phyloP scores from a whole-genome alignment of 1,140 invertebrate genomes.

The Sycobia sp. region DNA sequence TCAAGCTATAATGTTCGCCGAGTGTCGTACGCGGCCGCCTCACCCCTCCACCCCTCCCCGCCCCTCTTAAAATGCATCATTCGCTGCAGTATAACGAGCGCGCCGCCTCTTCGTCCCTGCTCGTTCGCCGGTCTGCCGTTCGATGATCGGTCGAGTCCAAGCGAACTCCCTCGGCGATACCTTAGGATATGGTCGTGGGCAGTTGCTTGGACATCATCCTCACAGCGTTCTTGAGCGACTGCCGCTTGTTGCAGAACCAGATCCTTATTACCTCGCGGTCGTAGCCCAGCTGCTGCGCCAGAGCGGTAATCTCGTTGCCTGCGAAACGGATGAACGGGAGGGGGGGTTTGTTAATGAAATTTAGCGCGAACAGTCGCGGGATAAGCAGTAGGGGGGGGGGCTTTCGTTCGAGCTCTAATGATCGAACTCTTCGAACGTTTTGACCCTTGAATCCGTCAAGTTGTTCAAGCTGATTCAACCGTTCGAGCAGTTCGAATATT shows the following conservation, averaged over 20 bases:
- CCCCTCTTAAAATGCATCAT: slow-evolving; percentile 25
- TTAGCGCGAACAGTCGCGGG: too few species aligned
- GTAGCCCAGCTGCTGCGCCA: slow-evolving; percentile 94
- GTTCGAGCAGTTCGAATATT: too few species aligned
- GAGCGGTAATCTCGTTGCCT: slow-evolving; percentile 95
- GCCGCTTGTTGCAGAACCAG: slow-evolving; percentile 99
- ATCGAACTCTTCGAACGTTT: too few species aligned
- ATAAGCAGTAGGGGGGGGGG: too few species aligned
- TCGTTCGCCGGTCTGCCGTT: not conserved
- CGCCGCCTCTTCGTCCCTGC: not conserved
- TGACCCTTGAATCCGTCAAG: too few species aligned
- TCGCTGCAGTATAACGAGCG: slow-evolving; percentile 18
- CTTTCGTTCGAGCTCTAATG: too few species aligned
- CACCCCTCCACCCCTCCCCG: slow-evolving; percentile 21
- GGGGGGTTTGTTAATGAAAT: not conserved
- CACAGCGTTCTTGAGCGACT: slow-evolving; percentile 94
- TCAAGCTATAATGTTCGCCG: slow-evolving; percentile 35
- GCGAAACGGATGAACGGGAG: slow-evolving; percentile 47
- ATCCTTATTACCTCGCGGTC: slow-evolving; percentile 97
- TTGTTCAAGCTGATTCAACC: too few species aligned
- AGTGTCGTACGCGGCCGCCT: slow-evolving; percentile 15
- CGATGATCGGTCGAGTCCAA: slow-evolving; percentile 21
- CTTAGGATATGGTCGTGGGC: slow-evolving; percentile 63
- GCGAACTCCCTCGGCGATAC: slow-evolving; percentile 45
- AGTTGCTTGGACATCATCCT: slow-evolving; percentile 89